These are phyloP conservation scores for Tethya wilhelma DNA, from an alignment of 37 sponge, comb jelly and placozoan species.

Conservation along the genomic window DNA sequence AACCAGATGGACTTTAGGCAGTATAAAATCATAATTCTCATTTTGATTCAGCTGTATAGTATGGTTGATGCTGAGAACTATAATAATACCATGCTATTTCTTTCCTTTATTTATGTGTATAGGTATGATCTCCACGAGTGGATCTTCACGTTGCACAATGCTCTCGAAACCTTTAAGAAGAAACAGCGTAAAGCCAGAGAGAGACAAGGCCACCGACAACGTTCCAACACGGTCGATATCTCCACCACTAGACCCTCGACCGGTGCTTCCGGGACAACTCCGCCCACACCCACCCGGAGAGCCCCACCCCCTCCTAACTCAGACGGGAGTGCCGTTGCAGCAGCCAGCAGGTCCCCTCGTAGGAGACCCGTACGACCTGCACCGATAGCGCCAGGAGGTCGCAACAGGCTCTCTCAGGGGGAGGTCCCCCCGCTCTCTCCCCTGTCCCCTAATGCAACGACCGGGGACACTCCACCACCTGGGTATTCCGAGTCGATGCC, in stretches of 20 bases:
- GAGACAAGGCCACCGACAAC: neutral
- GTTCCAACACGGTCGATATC: neutral
- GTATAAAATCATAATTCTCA: too few species aligned
- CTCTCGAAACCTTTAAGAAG: conserved; percentile 65
- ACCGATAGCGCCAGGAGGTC: conserved; percentile 18
- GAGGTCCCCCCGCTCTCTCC: neutral
- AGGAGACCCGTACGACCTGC: conserved; percentile 46
- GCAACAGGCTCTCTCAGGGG: neutral
- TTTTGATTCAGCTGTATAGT: too few species aligned
- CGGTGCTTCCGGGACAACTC: neutral
- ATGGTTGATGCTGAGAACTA: too few species aligned
- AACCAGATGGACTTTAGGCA: too few species aligned
- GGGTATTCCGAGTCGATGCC: neutral
- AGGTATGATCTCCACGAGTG: conserved; percentile 89
- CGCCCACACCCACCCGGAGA: neutral
- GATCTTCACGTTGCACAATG: conserved; percentile 58
- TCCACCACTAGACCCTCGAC: neutral
- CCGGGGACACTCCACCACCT: conserved; percentile 7
- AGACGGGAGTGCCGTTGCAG: neutral
- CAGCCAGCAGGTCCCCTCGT: neutral
- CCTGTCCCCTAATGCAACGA: neutral
- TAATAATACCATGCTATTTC: neutral
- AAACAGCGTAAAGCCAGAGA: conserved; percentile 2
- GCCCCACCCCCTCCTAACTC: conserved; percentile 25
- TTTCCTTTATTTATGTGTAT: neutral